Evolutionary conservation across 2,113 vertebrate genomes (phyloP).

Genomic region (Peromyscus leucopus): DNA sequence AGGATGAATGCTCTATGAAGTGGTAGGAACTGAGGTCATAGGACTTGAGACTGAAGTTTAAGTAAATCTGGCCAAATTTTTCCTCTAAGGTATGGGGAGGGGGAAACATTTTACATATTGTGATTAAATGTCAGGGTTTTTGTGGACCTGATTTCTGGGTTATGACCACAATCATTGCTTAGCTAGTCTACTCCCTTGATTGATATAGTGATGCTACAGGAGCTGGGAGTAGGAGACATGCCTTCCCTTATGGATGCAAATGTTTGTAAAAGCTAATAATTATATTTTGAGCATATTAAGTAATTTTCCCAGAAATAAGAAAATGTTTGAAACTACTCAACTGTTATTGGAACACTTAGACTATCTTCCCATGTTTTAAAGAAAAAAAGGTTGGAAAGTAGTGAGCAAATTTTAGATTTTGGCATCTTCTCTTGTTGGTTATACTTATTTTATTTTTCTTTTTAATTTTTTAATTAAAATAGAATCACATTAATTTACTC

Average conservation of each 20-base stretch:
- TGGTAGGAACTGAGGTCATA: neutral
- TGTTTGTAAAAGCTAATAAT: neutral
- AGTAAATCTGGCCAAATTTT: neutral
- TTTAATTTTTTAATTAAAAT: neutral
- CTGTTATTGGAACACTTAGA: neutral
- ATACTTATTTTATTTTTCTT: neutral
- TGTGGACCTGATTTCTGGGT: neutral
- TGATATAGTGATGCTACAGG: neutral
- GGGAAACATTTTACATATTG: neutral
- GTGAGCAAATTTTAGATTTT: neutral
- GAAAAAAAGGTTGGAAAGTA: neutral
- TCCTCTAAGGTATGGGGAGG: neutral
- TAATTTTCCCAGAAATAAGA: neutral
- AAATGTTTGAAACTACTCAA: constrained; percentile 11
- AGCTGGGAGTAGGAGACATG: neutral
- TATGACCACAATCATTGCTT: neutral
- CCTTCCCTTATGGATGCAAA: neutral
- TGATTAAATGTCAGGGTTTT: neutral
- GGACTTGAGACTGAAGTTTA: neutral
- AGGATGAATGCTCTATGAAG: neutral
- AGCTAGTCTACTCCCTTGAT: neutral
- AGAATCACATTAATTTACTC: neutral
- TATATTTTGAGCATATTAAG: neutral
- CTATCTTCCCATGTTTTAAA: neutral
- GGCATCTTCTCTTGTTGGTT: neutral